Conservation (phyloP, 2,797 vertebrate genomes). For the Octomys mimax region DNA sequence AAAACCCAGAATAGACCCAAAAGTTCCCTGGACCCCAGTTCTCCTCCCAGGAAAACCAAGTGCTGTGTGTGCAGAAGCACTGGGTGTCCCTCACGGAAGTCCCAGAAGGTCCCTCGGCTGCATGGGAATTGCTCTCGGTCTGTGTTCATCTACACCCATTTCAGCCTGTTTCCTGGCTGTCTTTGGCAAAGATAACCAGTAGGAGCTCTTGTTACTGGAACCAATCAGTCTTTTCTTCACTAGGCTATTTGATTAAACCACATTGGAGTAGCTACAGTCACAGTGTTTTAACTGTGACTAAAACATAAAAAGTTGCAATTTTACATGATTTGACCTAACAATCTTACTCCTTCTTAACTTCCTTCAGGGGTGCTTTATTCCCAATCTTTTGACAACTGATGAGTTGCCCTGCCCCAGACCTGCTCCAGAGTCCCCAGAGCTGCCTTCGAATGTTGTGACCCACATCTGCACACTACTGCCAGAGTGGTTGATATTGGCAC, state of each 20-base stretch:
- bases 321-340: slow-evolving; percentile 25
- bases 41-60: slow-evolving; percentile 4
- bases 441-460: background rate
- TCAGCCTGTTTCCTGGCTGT: slow-evolving; percentile 28
- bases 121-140: background rate
- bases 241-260: background rate
- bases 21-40: slow-evolving; percentile 29
- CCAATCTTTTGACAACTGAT: slow-evolving; percentile 12
- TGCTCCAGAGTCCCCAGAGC: background rate
- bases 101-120: background rate
- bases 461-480: background rate
- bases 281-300: background rate
- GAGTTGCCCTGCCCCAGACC: background rate
- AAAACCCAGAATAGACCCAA: background rate
- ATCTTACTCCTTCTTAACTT: background rate
- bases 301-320: background rate
- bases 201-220: background rate
- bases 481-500: background rate
- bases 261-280: background rate
- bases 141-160: background rate
- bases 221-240: background rate
- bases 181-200: slow-evolving; percentile 4
- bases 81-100: background rate
- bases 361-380: slow-evolving; percentile 41
- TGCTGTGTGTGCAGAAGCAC: background rate